Conservation (phyloP, 1,140 invertebrate species). For the Brachionus rubens region DNA sequence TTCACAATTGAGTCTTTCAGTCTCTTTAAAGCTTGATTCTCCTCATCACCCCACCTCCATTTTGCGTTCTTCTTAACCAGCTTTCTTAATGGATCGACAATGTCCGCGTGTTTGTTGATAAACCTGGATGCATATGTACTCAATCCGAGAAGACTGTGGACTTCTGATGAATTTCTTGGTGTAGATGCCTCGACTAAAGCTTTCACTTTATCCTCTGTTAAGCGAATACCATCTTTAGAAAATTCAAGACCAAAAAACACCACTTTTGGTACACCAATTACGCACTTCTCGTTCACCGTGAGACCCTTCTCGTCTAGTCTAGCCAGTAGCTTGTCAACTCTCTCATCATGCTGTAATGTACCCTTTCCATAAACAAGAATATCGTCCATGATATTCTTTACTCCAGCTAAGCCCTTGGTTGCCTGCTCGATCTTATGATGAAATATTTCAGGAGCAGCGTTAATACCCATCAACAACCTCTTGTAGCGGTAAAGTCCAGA, state of each 20-base stretch:
- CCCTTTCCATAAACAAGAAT: conserved; percentile 49
- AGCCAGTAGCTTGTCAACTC: conserved; percentile 49
- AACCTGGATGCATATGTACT: conserved; percentile 49
- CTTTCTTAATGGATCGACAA: conserved; percentile 46
- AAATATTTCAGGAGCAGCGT: conserved; percentile 50
- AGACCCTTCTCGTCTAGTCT: conserved; percentile 49
- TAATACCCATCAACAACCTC: conserved; percentile 50
- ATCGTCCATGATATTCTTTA: conserved; percentile 50
- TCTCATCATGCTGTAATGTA: conserved; percentile 48
- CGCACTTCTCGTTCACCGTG: conserved; percentile 56
- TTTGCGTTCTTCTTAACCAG: conserved; percentile 47
- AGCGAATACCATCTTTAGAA: conserved; percentile 50
- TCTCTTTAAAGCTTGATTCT: conserved; percentile 27
- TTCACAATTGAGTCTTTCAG: conserved; percentile 47
- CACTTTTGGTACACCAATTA: conserved; percentile 51
- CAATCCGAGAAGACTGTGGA: conserved; percentile 51
- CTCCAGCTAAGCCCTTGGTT: conserved; percentile 47
- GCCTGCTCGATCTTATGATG: conserved; percentile 47
- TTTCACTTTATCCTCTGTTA: conserved; percentile 55
- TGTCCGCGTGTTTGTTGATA: conserved; percentile 46
- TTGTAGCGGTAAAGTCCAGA: conserved; percentile 50
- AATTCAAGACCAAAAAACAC: conserved; percentile 57
- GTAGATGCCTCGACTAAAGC: conserved; percentile 33
- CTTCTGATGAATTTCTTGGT: conserved; percentile 48
- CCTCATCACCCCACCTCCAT: conserved; percentile 37